phyloP scores from a whole-genome alignment of 2,888 invertebrate genomes.

The Lamellibrachia satsuma region DNA sequence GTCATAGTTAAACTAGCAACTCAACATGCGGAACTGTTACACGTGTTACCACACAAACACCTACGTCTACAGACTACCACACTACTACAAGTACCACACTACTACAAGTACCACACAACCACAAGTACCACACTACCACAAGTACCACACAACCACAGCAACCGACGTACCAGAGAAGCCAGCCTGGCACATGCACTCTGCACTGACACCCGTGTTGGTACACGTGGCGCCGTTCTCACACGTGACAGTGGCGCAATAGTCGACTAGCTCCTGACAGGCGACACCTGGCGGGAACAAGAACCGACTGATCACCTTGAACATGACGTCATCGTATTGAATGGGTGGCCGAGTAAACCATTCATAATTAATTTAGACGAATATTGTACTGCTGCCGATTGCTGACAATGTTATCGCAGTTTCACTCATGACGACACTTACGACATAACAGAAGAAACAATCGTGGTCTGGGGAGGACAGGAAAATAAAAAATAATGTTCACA shows the following conservation, averaged over 20 bases:
- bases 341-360: no score
- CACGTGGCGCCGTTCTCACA: neutral
- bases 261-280: neutral
- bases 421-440: neutral
- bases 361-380: no score
- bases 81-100: neutral
- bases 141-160: neutral
- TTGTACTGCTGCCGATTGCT: no score
- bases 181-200: neutral
- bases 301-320: neutral
- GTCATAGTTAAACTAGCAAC: neutral
- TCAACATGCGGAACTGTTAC: neutral
- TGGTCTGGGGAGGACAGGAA: neutral
- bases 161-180: slow-evolving; percentile 10
- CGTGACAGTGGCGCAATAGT: neutral
- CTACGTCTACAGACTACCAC: neutral
- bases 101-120: no score
- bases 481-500: neutral
- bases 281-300: neutral
- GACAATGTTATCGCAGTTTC: no score
- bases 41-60: neutral
- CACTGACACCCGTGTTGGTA: neutral
- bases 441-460: no score
- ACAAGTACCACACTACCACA: no score
- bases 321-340: neutral